Evolutionary conservation across 2,113 vertebrate genomes (phyloP), one percentile per base, ranked within the genome.

Genomic region (Campylorhamphus procurvoides): DNA sequence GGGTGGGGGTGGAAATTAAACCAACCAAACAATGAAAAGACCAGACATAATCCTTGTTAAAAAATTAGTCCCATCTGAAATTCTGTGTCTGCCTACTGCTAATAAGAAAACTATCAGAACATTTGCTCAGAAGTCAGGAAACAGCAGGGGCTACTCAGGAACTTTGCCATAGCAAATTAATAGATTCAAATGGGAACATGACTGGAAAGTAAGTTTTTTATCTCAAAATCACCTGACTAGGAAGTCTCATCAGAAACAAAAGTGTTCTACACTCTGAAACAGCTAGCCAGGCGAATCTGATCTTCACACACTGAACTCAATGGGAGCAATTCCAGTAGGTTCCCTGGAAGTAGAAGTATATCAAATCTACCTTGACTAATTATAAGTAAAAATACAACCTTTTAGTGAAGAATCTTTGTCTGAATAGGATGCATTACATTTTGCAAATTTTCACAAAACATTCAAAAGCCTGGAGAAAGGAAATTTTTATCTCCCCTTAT

Each of bases 61-160:
- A 50, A 93, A 47, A 18, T 50, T 39, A 75, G 25, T 50, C 46
- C 31, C 27, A 59, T 90, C 62, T 77, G 60, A 82, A 84, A 73
- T 44, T 81, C 56, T 82, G 17, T 0, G 0, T 60, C 69, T 62
- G 23, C 19, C 72, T 80, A 60, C 53, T 87, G 58, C 63, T 96
- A 95, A 75, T 19, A 75, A 25, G 28, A 56, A 80, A 73, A 73
- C 68, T 52, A 59, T 52, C 42, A 79, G 82, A 89, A 95, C 59
- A 89, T 87, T 87, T 82, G 66, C 67, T 83, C 79, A 95, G 81
- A 94, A 46, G 83, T 96, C 93, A 77, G 47, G 47, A 93, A 87
- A 50, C 66, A 90, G 40, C 37, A 76, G 39, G 7, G 4, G 10
- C 37, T 83, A 46, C 23, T 71, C 60, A 42, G 24, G 27, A 88